Evolutionary conservation across 2,888 invertebrate species (phyloP), one percentile per base, ranked within the genome.

Genomic region (Neoaliturus tenellus): DNA sequence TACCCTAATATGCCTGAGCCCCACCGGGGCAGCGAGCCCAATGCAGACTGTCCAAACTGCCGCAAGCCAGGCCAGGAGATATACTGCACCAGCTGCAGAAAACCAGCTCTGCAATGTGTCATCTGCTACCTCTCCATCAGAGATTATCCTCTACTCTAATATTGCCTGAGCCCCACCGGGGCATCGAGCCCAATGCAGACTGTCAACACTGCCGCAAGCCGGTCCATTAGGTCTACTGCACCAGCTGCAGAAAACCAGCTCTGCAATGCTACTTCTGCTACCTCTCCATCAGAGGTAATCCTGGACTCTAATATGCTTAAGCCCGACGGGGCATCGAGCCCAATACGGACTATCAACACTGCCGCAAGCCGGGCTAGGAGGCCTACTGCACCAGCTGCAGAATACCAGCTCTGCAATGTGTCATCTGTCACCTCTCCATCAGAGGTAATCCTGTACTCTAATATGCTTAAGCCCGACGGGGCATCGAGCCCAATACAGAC

Each of bases 231-330:
- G 93, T 95, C 82, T 94, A 94, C 88, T 98, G 98, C 90, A 91
- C 90, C 39, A 91, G 91, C 84, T 98, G 98, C 90, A 95, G 95
- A 88, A 93, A 94, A 81, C 92, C 95, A 35, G 94, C 95, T 83
- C 92, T 98, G 86, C 94, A 94, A 88, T 98, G 98, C 91, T 93
- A 95, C 20, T 93, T 98, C 87, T 98, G 98, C 91, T 95, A 95
- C 89, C 93, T 96, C 86, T 95, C 96, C 17, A 97, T 98, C 39
- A 94, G 95, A 91, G 98, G 94, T n/a, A n/a, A n/a, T n/a, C n/a
- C n/a, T n/a, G n/a, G n/a, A n/a, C n/a, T n/a, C n/a, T n/a, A n/a
- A n/a, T n/a, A n/a, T n/a, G n/a, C n/a, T n/a, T n/a, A n/a, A n/a
- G n/a, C n/a, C n/a, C n/a, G n/a, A n/a, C 92, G 92, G 89, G 95